Conservation (phyloP, 2,113 vertebrate genomes). For the Halichoeres trimaculatus region DNA sequence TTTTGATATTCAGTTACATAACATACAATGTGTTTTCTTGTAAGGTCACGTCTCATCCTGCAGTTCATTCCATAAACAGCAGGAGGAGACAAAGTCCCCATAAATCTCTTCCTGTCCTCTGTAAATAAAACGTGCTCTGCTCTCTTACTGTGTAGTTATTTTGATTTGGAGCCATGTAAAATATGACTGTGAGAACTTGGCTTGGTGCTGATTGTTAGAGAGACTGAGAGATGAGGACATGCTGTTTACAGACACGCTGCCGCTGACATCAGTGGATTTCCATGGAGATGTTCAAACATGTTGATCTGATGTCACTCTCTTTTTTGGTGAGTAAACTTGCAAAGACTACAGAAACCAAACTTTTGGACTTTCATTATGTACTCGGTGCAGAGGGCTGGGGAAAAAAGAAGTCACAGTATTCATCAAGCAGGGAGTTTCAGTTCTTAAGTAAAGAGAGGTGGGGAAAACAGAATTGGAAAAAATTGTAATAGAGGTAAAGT, state of each 20-base stretch:
- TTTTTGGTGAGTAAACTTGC: conserved; percentile 3
- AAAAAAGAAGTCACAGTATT: background rate
- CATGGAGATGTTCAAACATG: conserved; percentile 18
- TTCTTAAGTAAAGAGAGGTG: background rate
- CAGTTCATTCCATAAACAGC: conserved; percentile 10
- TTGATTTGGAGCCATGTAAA: background rate
- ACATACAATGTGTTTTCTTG: background rate
- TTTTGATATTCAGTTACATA: no score
- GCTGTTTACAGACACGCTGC: background rate
- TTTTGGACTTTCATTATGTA: conserved; percentile 2
- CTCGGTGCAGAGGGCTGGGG: background rate
- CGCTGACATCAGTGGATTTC: background rate
- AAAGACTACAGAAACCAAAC: background rate
- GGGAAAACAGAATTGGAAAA: background rate
- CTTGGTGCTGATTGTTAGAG: background rate
- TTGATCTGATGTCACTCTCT: conserved; percentile 24
- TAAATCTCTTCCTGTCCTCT: background rate
- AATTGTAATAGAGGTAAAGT: no score
- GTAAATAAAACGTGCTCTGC: background rate
- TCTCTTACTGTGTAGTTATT: background rate
- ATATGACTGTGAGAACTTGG: background rate
- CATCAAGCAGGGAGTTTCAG: background rate
- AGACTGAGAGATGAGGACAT: background rate
- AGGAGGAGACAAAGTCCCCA: conserved; percentile 26
- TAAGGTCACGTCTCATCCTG: background rate